Evolutionary conservation across 2,797 vertebrate genomes (phyloP).

Genomic region (Nothura maculosa): DNA sequence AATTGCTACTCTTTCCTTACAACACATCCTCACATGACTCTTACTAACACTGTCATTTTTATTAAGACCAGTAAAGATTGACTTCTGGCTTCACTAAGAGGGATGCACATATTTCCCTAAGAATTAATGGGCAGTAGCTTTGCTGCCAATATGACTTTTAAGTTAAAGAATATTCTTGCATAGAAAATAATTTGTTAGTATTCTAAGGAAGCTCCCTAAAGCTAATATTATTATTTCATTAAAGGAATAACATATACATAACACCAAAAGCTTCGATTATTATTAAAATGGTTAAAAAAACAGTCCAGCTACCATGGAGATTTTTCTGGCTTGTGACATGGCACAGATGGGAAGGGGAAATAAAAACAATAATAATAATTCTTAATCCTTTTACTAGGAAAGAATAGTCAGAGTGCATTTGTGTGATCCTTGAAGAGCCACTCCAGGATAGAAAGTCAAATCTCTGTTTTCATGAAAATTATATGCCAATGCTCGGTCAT

Average conservation of each 20-base stretch:
- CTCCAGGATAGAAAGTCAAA: background rate
- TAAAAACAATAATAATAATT: background rate
- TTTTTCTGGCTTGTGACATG: background rate
- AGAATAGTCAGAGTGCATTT: background rate
- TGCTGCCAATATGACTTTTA: too few species aligned
- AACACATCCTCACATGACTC: background rate
- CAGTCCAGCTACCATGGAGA: too few species aligned
- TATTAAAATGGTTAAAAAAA: too few species aligned
- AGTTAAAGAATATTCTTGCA: too few species aligned
- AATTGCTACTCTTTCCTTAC: background rate
- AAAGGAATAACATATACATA: too few species aligned
- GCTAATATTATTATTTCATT: too few species aligned
- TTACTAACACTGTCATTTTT: background rate
- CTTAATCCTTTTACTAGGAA: background rate
- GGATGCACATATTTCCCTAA: too few species aligned
- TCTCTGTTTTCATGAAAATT: background rate
- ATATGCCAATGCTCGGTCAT: background rate
- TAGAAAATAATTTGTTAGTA: too few species aligned
- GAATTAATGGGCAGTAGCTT: too few species aligned
- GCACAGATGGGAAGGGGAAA: background rate
- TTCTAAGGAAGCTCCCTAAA: too few species aligned
- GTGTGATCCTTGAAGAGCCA: background rate
- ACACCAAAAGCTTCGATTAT: too few species aligned
- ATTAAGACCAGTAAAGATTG: background rate
- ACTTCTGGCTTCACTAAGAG: background rate